Evolutionary conservation across 2,888 invertebrate genomes (phyloP).

Genomic region (Leptopilina syphax): DNA sequence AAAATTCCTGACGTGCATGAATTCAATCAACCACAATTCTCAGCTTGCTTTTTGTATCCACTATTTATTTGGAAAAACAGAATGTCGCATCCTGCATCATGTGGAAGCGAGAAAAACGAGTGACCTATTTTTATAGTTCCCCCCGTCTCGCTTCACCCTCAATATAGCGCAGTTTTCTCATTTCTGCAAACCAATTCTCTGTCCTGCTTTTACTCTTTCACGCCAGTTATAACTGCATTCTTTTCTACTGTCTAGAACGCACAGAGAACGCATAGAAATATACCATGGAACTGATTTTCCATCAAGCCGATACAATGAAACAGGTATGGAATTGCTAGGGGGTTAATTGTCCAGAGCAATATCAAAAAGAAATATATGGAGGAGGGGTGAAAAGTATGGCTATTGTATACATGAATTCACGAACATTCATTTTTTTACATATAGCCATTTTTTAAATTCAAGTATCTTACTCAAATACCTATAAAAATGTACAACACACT

Average conservation of each 20-base stretch:
- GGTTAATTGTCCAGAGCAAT: slow-evolving; percentile 12
- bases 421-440: too few species aligned
- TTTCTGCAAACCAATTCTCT: slow-evolving; percentile 8
- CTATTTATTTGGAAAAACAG: slow-evolving; percentile 11
- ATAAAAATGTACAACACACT: too few species aligned
- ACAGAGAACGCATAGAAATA: neutral
- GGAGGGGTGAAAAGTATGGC: neutral
- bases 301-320: slow-evolving; percentile 1
- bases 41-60: slow-evolving; percentile 11
- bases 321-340: neutral
- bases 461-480: too few species aligned
- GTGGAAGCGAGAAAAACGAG: slow-evolving; percentile 14
- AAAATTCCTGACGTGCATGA: slow-evolving; percentile 2
- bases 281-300: slow-evolving; percentile 16
- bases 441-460: too few species aligned
- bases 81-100: slow-evolving; percentile 9
- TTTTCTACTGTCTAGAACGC: neutral
- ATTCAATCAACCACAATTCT: slow-evolving; percentile 11
- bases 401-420: too few species aligned
- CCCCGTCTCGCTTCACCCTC: slow-evolving; percentile 11
- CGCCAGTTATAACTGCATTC: neutral
- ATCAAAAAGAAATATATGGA: neutral
- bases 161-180: neutral
- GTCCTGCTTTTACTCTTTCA: slow-evolving; percentile 18
- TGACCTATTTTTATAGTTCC: slow-evolving; percentile 10